Evolutionary conservation across 2,113 vertebrate genomes (phyloP), one percentile per base, ranked within the genome.

Genomic region (Brachionichthys hirsutus): DNA sequence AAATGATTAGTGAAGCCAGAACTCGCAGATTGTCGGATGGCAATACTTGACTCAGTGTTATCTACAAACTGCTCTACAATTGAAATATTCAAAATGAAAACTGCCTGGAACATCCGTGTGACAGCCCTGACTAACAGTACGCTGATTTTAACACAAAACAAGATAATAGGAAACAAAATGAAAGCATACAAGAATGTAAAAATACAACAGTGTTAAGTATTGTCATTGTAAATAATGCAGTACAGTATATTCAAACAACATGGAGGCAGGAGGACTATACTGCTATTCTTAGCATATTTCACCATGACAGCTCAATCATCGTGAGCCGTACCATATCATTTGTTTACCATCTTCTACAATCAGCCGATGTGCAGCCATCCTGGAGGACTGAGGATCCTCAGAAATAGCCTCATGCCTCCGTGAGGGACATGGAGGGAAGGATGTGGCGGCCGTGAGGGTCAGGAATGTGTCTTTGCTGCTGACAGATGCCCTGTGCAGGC

Each of bases 381-480:
- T 73, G 82, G 40, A 72, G 38, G 68, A 62, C 53, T 14, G 43
- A 52, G 38, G 36, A 13, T 62, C 51, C 61, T 73, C 68, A 54
- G 73, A 81, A 83, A 86, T 70, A 85, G 76, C 77, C 61, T 40
- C 17, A 9, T 60, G 62, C 73, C 70, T 65, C 47, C 30, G 6
- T 41, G 56, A 18, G 67, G 72, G 61, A 73, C 77, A 56, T 18
- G 52, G 53, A 63, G 70, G 83, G 84, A 87, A 88, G 88, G 89
- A 91, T 89, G 84, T 90, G 81, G 85, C 68, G 69, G 55, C 36
- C 11, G 51, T 36, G 78, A 43, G 58, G 44, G 44, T 45, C 24
- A 77, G 62, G 80, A 83, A 86, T 86, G 85, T 70, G 57, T 74
- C 56, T 80, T 81, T 88, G 87, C 54, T 87, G 87, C 86, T 89